These are phyloP conservation scores for Lordiphosa collinella DNA, from an alignment of 1,140 invertebrate genomes.

Conservation along the genomic window DNA sequence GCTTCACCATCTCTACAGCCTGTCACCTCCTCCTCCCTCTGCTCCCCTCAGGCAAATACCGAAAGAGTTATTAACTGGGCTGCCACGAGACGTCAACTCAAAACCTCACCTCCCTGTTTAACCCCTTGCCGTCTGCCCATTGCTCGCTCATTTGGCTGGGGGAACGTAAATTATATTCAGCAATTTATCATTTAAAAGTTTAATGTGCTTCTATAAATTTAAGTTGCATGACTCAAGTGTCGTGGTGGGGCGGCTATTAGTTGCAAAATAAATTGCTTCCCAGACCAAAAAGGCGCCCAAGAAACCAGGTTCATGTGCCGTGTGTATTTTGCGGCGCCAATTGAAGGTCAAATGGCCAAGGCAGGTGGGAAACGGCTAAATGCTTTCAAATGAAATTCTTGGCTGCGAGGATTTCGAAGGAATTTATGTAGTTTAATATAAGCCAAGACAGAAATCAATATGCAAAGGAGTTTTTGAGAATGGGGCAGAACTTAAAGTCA, in stretches of 20 bases:
- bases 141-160: conserved; percentile 36
- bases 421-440: no score
- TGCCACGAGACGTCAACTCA: conserved; percentile 43
- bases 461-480: no score
- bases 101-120: neutral
- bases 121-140: neutral
- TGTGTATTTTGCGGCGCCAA: conserved; percentile 31
- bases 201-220: conserved; percentile 77
- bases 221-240: conserved; percentile 69
- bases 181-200: conserved; percentile 78
- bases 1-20: neutral
- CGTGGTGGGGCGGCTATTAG: conserved; percentile 45
- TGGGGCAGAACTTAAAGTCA: no score
- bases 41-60: conserved; percentile 27
- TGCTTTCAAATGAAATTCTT: conserved; percentile 33
- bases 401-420: neutral
- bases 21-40: neutral
- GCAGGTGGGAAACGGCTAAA: conserved; percentile 3
- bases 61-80: conserved; percentile 73
- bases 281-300: conserved; percentile 2
- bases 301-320: conserved; percentile 45
- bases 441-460: no score
- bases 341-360: conserved; percentile 56
- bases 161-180: conserved; percentile 72
- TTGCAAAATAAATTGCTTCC: conserved; percentile 68